Conservation (phyloP, 2,888 invertebrate species). For the Clepsis dumicolana region DNA sequence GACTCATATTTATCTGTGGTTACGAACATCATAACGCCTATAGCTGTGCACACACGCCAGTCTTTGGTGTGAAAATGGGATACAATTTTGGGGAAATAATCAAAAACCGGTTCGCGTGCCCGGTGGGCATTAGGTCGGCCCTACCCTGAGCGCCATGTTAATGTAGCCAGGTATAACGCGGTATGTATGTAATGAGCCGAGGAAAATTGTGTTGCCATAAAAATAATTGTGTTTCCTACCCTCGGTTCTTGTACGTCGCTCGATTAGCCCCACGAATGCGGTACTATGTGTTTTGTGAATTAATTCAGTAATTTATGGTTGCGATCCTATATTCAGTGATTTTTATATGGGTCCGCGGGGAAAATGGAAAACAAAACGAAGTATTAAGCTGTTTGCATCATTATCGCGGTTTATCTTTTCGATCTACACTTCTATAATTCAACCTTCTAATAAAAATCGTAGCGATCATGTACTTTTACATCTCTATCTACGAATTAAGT, state of each 20-base stretch:
- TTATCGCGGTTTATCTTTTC: conserved; percentile 21
- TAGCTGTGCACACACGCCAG: conserved; percentile 67
- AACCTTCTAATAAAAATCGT: not conserved
- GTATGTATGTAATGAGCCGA: conserved; percentile 84
- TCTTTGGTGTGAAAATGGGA: conserved; percentile 83
- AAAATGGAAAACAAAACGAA: conserved; percentile 12
- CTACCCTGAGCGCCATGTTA: conserved; percentile 81
- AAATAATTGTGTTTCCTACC: conserved; percentile 83
- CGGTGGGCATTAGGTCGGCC: conserved; percentile 79
- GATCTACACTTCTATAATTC: not conserved
- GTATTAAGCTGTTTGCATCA: conserved; percentile 23
- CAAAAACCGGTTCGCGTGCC: conserved; percentile 84
- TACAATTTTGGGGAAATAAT: conserved; percentile 85
- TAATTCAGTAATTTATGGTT: conserved; percentile 45
- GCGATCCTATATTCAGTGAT: conserved; percentile 41
- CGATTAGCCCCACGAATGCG: conserved; percentile 60
- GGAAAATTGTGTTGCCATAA: conserved; percentile 86
- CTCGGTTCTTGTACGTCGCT: conserved; percentile 64
- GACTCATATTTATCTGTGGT: conserved; percentile 71
- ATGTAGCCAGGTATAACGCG: conserved; percentile 81
- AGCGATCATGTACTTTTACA: conserved; percentile 22
- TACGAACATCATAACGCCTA: conserved; percentile 72
- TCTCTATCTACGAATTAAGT: conserved; percentile 19
- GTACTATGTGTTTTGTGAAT: conserved; percentile 49
- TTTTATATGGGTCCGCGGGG: conserved; percentile 32